These are phyloP conservation scores for Ectemnius lituratus DNA, from an alignment of 2,888 invertebrate species.

Conservation along the genomic window DNA sequence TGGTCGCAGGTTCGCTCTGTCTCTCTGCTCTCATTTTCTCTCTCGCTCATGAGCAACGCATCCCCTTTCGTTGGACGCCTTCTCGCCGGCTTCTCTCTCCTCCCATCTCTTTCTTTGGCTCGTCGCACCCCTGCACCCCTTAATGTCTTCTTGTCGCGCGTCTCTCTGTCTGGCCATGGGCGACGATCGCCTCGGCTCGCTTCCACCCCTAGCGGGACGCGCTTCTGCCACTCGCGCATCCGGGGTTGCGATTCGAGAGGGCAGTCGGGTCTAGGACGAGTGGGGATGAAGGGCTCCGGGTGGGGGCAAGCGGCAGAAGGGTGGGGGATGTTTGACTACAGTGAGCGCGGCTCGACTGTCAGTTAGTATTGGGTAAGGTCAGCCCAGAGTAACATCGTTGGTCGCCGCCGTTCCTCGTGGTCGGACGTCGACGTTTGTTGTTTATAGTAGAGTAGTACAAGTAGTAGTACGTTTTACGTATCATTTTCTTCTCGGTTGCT, in stretches of 20 bases:
- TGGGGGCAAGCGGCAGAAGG: conserved; percentile 51
- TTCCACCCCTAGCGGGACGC: conserved; percentile 39
- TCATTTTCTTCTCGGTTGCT: conserved; percentile 29
- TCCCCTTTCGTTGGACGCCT: conserved; percentile 21
- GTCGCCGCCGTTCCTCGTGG: conserved; percentile 54
- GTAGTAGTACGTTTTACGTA: conserved; percentile 38
- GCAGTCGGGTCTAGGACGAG: conserved; percentile 43
- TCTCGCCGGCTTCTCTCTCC: neutral
- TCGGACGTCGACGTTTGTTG: conserved; percentile 53
- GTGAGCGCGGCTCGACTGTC: conserved; percentile 76
- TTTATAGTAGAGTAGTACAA: conserved; percentile 54
- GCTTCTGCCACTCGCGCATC: conserved; percentile 62
- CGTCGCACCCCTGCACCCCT: conserved; percentile 24
- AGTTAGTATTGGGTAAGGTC: conserved; percentile 84
- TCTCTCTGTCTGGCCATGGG: conserved; percentile 17
- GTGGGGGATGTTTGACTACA: conserved; percentile 74
- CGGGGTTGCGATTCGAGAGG: conserved; percentile 63
- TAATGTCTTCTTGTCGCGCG: neutral
- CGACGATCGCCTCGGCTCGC: neutral
- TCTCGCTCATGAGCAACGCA: conserved; percentile 12
- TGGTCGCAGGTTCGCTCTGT: conserved; percentile 60
- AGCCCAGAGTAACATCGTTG: conserved; percentile 72
- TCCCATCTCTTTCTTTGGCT: conserved; percentile 3
- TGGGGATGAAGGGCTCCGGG: conserved; percentile 44
- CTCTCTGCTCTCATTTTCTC: conserved; percentile 19